Base-by-base conservation (phyloP, 2,113 vertebrate genomes). In the Scophthalmus maximus region DNA sequence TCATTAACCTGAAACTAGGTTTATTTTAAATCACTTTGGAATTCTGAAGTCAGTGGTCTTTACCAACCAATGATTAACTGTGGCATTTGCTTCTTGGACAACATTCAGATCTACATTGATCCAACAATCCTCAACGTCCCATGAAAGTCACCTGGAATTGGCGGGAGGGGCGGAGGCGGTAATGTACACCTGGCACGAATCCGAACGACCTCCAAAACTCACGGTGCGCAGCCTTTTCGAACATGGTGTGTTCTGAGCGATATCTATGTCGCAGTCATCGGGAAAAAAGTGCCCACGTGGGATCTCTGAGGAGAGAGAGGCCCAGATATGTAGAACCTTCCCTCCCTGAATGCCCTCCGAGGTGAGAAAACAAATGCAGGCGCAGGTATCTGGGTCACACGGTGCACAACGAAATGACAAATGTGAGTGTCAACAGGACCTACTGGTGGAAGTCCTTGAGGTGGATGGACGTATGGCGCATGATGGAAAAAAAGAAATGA, bases 221-320 rank as follows among this genome's bases (percentile, higher is more conserved):
- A 27, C 50, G 23, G 62, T 52, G 79, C 25, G 18, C 47, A 78
- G 66, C 73, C 65, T 51, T 66, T 61, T 60, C 0, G 2, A 27
- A 79, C 66, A 60, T 72, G 73, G 64, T 70, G 84, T 87, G 76
- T 87, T 82, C 76, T 78, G 78, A 86, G 83, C 87, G 83, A 74
- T 85, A 88, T 87, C 58, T 69, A 52, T 78, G 87, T 88, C 61
- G 23, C 71, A 84, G 86, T 89, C 84, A 88, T 89, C 89, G 86
- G 68, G 81, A 87, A 87, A 47, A 83, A 78, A 80, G 68, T 81
- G 82, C 76, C 70, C 36, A 8, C 32, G 23, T 84, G 59, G 82
- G n/a, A 71, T 87, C 80, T 81, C 68, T 58, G 73, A 78, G 85
- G 84, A 81, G 83, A 73, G 50, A 20, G 8, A 85, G 80, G 32